These are phyloP conservation scores for Turritopsis rubra DNA, from an alignment of 30 jellyfish, hydroid and myxozoan species.

Conservation along the genomic window DNA sequence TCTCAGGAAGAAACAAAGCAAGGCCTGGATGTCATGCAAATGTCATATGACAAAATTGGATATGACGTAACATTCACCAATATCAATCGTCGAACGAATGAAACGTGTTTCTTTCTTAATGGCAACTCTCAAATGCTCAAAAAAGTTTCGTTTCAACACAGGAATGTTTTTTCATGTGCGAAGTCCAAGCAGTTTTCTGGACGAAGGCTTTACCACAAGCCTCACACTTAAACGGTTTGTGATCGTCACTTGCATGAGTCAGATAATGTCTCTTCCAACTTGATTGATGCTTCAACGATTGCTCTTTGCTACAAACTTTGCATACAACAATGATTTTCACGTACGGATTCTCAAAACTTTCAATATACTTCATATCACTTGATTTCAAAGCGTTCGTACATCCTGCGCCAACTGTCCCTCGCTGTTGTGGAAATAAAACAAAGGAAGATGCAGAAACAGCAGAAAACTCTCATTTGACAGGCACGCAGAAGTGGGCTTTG, in stretches of 20 bases:
- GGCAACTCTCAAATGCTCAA: neutral
- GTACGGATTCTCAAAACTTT: constrained; percentile 11
- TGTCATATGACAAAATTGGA: no score
- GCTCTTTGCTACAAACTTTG: constrained; percentile 34
- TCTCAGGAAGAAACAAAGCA: neutral
- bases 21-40: neutral
- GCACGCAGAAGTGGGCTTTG: neutral
- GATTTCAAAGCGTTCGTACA: neutral
- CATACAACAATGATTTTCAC: constrained; percentile 21
- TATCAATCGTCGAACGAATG: no score
- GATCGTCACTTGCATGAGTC: constrained; percentile 15
- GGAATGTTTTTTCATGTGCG: constrained; percentile 11
- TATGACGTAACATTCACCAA: no score
- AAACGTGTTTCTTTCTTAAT: neutral
- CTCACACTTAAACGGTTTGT: constrained; percentile 19
- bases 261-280: constrained; percentile 19
- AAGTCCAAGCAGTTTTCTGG: neutral
- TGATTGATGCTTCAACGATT: constrained; percentile 26
- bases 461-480: neutral
- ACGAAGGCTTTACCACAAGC: constrained; percentile 17
- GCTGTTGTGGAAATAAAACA: neutral
- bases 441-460: no score
- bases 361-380: constrained; percentile 19
- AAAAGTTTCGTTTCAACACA: no score
- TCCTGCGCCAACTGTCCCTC: no score